Base-by-base conservation (phyloP, 2,113 vertebrate species). In the Hiodon alosoides region DNA sequence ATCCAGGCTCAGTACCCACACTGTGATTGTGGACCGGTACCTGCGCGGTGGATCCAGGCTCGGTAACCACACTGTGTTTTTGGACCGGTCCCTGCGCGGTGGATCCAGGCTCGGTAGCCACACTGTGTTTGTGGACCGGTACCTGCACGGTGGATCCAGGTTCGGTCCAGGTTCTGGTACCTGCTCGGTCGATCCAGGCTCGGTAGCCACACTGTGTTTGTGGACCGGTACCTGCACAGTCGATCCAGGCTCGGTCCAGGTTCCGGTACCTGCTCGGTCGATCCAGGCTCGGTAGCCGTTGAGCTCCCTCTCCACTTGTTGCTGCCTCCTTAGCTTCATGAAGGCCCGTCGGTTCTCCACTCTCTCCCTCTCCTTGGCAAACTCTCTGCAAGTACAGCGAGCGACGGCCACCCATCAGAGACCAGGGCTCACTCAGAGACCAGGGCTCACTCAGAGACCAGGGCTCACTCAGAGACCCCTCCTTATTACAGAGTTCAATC, bases 251-350 rank as follows among this genome's bases (percentile, higher is more conserved):
- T 57, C 54, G 10, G 54, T 57, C n/a, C n/a, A 57, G 5, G 31
- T 31, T 31, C 31, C 7, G 2, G 13, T 82, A 94, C 97, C 97
- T 72, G 97, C 97, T 93, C 96, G 94, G 91, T 98, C 96, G 81
- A 98, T 98, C 97, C 96, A 98, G 46, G 96, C 97, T 0, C 96
- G 88, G 86, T 99, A 99, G 46, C 96, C 97, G 0, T 98, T 99
- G 80, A 99, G 89, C 73, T 99, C 97, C 2, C 97, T 84, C 76
- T 99, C 97, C 3, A 96, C 96, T 90, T 99, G 97, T 87, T 99
- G 97, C 87, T 99, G 96, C 3, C 97, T 92, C 65, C 97, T 90
- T 70, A 99, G 90, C 79, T 99, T 99, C 95, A 99, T 98, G 87
- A 98, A 99, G 46, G 96, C 97, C 46, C 96, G 89, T 14, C 97